Evolutionary conservation across 2,113 vertebrate species (phyloP).

Genomic region (Sorex fumeus): DNA sequence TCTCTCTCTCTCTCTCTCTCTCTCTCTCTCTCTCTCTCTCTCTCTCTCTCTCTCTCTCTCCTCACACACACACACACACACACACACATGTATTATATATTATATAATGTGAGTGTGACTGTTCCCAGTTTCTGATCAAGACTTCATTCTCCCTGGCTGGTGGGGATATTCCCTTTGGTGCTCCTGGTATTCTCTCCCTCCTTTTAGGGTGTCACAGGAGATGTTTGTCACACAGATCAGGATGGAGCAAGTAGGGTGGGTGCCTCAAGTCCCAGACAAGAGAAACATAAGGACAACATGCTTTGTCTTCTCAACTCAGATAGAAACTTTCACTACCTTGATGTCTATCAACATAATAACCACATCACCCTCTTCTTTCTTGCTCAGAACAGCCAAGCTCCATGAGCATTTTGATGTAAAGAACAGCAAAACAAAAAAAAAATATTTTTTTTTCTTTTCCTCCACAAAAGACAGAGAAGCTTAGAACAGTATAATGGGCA

Average conservation of each 20-base stretch:
- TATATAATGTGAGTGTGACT: no score
- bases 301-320: neutral
- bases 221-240: no score
- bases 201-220: no score
- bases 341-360: neutral
- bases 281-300: neutral
- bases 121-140: neutral
- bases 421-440: neutral
- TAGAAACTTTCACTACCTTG: neutral
- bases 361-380: neutral
- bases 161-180: no score
- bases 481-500: slow-evolving; percentile 37
- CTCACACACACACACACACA: no score
- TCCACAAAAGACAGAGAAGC: neutral
- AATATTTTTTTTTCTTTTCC: neutral
- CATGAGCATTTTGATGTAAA: neutral
- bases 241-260: neutral
- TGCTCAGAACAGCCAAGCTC: neutral
- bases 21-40: no score
- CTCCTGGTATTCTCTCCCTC: no score
- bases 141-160: neutral
- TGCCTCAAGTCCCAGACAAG: neutral
- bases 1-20: no score
- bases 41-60: no score
- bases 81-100: no score